Percentiles rank a stretch among this genome's conserved stretches.
phyloP scores from a whole-genome alignment of 2,797 vertebrate genomes.

The Anolis apletophallus region DNA sequence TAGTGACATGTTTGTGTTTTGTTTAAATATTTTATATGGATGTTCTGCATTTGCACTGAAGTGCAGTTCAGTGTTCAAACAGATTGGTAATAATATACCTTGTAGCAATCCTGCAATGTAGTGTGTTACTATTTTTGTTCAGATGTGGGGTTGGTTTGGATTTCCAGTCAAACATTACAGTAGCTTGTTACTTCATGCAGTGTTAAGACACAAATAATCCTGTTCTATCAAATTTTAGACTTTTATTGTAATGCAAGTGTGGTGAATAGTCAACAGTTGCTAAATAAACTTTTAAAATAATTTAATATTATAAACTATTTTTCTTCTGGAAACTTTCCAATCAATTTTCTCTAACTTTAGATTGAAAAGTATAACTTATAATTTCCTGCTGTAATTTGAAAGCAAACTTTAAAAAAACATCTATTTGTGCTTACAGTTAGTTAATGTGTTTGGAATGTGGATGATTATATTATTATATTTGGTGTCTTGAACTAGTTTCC shows the following conservation, averaged over 20 bases:
- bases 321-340: neutral
- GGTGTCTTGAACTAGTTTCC: too few species aligned
- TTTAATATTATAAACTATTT: neutral
- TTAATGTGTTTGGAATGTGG: neutral
- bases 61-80: neutral
- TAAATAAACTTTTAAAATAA: neutral
- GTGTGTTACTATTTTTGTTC: neutral
- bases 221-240: neutral
- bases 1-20: too few species aligned
- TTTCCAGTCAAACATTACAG: neutral
- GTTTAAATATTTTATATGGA: too few species aligned
- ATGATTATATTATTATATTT: neutral
- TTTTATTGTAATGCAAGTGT: neutral
- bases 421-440: neutral
- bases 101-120: neutral
- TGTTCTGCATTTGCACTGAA: too few species aligned
- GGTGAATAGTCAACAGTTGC: neutral
- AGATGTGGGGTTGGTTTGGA: neutral
- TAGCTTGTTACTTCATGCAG: neutral
- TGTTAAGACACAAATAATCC: neutral
- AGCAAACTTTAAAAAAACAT: neutral
- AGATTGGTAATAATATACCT: neutral
- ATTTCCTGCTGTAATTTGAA: neutral
- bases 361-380: too few species aligned
- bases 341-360: too few species aligned